Evolutionary conservation across 1,140 invertebrate species (phyloP), one percentile per base, ranked within the genome.

Genomic region (Parapsyche elsis): DNA sequence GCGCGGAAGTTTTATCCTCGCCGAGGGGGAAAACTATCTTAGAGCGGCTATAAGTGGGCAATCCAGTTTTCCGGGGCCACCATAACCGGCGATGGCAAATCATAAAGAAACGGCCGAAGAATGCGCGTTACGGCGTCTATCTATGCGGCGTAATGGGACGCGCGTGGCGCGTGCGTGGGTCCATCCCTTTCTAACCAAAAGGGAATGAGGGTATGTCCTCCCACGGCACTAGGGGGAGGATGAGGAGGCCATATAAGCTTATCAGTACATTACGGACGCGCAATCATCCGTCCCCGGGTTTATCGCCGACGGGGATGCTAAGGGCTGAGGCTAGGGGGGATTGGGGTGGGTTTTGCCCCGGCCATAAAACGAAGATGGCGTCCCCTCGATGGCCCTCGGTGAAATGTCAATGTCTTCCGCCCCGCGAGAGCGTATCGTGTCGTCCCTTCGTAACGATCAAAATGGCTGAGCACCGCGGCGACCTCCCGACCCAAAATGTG

Each of bases 351-450:
- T 21, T 21, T n/a, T 21, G 12, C 64, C 19, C 19, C 64, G 64
- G 74, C 26, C 78, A 80, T 80, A 80, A 80, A 82, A 80, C 81
- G 74, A 83, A 80, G 73, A 83, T 80, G 81, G 81, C 81, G 81
- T 38, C 81, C 75, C 81, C 79, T 78, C 81, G 67, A 80, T 83
- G 79, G 81, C 79, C 81, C 81, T 83, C 81, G 79, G 79, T 83
- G 79, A 83, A 83, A 83, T 83, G 81, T 83, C 81, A 81, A 81
- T 79, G 81, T 83, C 81, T 83, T 83, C 81, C 81, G 81, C 73
- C 78, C 61, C 57, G 71, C 49, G 49, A 38, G 30, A 75, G 71
- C 81, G 73, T 81, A 81, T 79, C 57, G 57, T 38, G 30, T n/a
- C 81, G 79, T 83, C 81, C 79, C 79, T 80, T 80, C 71, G 24